These are phyloP conservation scores for Hesperia comma DNA, from an alignment of 2,888 invertebrate species.

Conservation along the genomic window DNA sequence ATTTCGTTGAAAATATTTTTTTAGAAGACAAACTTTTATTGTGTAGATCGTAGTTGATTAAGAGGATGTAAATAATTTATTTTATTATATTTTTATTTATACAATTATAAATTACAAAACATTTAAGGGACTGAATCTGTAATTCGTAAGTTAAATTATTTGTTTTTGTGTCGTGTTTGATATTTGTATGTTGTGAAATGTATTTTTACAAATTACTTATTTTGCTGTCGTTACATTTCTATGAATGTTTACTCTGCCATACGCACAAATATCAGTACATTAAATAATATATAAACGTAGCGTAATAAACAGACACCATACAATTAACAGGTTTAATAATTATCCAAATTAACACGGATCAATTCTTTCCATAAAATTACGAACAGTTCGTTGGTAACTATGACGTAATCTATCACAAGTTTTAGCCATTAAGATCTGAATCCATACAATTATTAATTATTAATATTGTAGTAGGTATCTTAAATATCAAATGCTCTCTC, in stretches of 20 bases:
- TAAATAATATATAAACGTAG: slow-evolving; percentile 6
- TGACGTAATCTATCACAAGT: slow-evolving; percentile 9
- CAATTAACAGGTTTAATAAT: too few species aligned
- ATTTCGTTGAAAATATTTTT: slow-evolving; percentile 41
- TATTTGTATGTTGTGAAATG: slow-evolving; percentile 41
- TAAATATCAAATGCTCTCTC: slow-evolving; percentile 48
- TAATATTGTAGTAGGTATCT: slow-evolving; percentile 29
- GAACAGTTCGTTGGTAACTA: too few species aligned
- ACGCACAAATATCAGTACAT: slow-evolving; percentile 49
- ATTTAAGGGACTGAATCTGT: slow-evolving; percentile 63
- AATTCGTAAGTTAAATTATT: slow-evolving; percentile 58
- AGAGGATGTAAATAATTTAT: slow-evolving; percentile 48
- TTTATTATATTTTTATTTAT: slow-evolving; percentile 46
- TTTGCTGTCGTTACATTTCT: slow-evolving; percentile 33
- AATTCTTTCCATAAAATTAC: too few species aligned
- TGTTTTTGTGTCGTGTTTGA: slow-evolving; percentile 43
- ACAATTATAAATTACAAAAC: slow-evolving; percentile 52
- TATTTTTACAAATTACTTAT: slow-evolving; percentile 24
- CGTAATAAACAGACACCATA: too few species aligned
- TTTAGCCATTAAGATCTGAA: slow-evolving; percentile 22
- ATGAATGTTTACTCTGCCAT: slow-evolving; percentile 34
- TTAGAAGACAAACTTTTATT: slow-evolving; percentile 33
- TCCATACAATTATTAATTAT: slow-evolving; percentile 19
- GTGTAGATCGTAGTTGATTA: slow-evolving; percentile 33
- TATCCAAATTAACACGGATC: too few species aligned